Percentiles rank a stretch among this genome's conserved stretches.
Evolutionary conservation across 2,888 invertebrate genomes (phyloP).

Genomic region (Nudaria mundana): DNA sequence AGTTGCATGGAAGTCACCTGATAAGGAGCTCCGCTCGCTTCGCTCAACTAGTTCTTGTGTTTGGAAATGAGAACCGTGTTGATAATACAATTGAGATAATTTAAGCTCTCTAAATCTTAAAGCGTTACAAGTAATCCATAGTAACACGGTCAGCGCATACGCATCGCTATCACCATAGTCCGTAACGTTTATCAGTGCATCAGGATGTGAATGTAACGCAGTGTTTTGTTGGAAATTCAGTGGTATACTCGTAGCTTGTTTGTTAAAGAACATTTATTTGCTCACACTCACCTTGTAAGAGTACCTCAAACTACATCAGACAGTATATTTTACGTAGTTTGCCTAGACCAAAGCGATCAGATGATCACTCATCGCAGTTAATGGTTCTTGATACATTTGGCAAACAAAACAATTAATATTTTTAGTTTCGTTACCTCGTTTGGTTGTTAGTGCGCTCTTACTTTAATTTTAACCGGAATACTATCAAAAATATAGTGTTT

Average conservation of each 20-base stretch:
- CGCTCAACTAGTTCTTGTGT: too few species aligned
- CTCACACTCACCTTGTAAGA: conserved; percentile 2
- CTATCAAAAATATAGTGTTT: too few species aligned
- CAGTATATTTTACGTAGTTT: neutral
- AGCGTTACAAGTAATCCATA: conserved; percentile 18
- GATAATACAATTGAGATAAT: too few species aligned
- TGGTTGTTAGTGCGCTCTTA: too few species aligned
- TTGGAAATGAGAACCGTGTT: too few species aligned
- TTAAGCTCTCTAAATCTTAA: neutral
- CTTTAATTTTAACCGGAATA: too few species aligned
- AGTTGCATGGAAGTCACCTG: too few species aligned
- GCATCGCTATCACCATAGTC: conserved; percentile 13
- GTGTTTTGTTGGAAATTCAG: conserved; percentile 25
- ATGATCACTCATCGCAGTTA: too few species aligned
- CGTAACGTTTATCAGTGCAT: conserved; percentile 31
- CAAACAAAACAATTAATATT: too few species aligned
- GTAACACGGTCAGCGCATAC: conserved; percentile 21
- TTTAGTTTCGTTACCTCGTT: too few species aligned
- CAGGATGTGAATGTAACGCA: conserved; percentile 22
- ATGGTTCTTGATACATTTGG: too few species aligned
- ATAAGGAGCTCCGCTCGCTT: too few species aligned
- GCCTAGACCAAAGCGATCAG: neutral
- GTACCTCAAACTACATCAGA: neutral
- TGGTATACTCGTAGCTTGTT: conserved; percentile 26
- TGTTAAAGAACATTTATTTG: conserved; percentile 10